phyloP scores from a whole-genome alignment of 1,140 invertebrate species.

The Popillia japonica region DNA sequence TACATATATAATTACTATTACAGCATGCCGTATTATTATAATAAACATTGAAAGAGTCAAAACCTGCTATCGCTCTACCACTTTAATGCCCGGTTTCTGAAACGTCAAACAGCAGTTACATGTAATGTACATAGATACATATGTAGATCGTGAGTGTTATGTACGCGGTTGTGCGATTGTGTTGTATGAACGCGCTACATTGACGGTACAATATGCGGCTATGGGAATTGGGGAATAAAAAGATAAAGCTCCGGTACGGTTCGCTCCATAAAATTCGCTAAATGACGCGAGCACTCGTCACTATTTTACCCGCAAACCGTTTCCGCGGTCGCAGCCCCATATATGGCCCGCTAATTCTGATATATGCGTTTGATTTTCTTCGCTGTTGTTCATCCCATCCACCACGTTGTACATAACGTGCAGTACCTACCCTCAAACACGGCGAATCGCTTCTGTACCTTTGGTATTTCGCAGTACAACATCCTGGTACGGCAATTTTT shows the following conservation, averaged over 20 bases:
- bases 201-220: constrained; percentile 41
- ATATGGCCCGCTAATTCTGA: constrained; percentile 53
- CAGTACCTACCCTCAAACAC: neutral
- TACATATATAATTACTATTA: too few relatives aligned
- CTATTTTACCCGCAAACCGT: constrained; percentile 53
- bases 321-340: constrained; percentile 54
- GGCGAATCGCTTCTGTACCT: neutral
- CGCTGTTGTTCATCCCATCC: constrained; percentile 39
- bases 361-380: constrained; percentile 57
- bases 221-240: constrained; percentile 46
- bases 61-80: too few relatives aligned
- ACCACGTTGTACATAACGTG: constrained; percentile 12
- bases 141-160: too few relatives aligned
- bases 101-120: too few relatives aligned
- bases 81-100: too few relatives aligned
- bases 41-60: too few relatives aligned
- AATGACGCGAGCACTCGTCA: constrained; percentile 55
- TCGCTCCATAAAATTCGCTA: constrained; percentile 50
- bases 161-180: too few relatives aligned
- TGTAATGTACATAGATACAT: too few relatives aligned
- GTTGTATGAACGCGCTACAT: neutral
- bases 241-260: constrained; percentile 45
- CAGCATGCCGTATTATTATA: too few relatives aligned
- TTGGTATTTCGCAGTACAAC: neutral
- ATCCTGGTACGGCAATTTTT: constrained; percentile 35